Base-by-base conservation (phyloP, 2,113 vertebrate genomes). In the Herpailurus yagouaroundi region DNA sequence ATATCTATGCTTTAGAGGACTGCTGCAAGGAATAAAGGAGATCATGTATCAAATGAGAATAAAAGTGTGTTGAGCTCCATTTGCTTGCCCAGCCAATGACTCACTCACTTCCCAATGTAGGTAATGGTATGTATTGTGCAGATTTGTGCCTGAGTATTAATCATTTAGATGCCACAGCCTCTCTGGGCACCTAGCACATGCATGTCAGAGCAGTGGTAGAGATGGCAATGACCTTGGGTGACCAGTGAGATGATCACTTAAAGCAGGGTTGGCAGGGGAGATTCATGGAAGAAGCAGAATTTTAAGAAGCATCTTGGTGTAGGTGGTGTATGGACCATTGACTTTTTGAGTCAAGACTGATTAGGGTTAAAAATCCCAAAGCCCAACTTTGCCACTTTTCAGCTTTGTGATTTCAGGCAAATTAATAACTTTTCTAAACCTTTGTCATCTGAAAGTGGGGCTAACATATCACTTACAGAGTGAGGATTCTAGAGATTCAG, bases 341-440 rank as follows among this genome's bases (percentile, higher is more conserved):
- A 48, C 52, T 89, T 94, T 60, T 55, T 90, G 41, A 48, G 87
- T 92, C 41, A 89, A 68, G 64, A 92, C 25, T 36, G 36, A 76
- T 25, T 33, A 64, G 85, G 50, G 71, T 95, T 80, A 92, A 95
- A 94, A 92, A 74, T 57, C 64, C 36, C 60, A 81, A 83, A 82
- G 55, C 45, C 36, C 71, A 77, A 21, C 52, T 64, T 69, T 89
- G 92, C 83, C 64, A 63, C 55, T 95, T 95, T 89, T 63, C 27
- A 94, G 79, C 25, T 90, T 7, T 76, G 55, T 96, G 64, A 89
- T 12, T 68, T 94, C n/a, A 36, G 71, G 50, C n/a, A 60, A 92
- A 36, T 94, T 76, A 96, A 7, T 55, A 93, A 91, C 45, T 82
- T 85, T 81, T 91, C 95, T 96, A 74, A 92, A 80, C 41, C n/a